Evolutionary conservation across 1,140 invertebrate genomes (phyloP).

Genomic region (Cheumatopsyche charites): DNA sequence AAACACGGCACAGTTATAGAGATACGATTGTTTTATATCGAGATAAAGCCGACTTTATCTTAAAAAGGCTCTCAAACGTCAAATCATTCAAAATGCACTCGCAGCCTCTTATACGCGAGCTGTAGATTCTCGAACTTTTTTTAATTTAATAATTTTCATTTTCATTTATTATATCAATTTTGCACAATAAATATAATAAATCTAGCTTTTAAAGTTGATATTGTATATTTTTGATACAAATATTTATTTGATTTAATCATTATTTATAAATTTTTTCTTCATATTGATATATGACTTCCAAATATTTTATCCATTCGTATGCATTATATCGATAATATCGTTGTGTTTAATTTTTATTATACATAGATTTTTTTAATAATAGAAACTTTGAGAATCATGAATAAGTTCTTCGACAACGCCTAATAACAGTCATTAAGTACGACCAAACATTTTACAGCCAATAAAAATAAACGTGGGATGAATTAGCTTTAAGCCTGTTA

Average conservation of each 20-base stretch:
- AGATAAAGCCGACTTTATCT: slow-evolving; percentile 37
- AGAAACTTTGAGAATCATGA: slow-evolving; percentile 23
- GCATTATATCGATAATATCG: too few relatives aligned
- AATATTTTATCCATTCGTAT: too few relatives aligned
- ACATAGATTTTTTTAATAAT: too few relatives aligned
- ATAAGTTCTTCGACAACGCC: background rate
- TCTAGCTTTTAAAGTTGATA: too few relatives aligned
- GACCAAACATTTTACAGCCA: slow-evolving; percentile 38
- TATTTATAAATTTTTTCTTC: too few relatives aligned
- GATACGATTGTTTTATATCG: slow-evolving; percentile 42
- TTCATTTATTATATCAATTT: background rate
- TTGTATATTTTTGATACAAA: too few relatives aligned
- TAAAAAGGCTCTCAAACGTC: slow-evolving; percentile 37
- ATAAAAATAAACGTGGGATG: slow-evolving; percentile 40
- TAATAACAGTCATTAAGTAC: slow-evolving; percentile 40
- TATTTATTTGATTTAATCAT: too few relatives aligned
- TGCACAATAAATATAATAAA: too few relatives aligned
- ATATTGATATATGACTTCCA: too few relatives aligned
- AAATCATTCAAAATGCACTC: slow-evolving; percentile 30
- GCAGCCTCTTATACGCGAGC: background rate
- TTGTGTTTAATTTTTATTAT: too few relatives aligned
- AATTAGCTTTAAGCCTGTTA: slow-evolving; percentile 39
- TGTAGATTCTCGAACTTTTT: background rate
- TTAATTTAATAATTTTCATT: background rate
- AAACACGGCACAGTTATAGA: slow-evolving; percentile 29